These are phyloP conservation scores for Motacilla alba DNA, from an alignment of 2,113 vertebrate species.

Conservation along the genomic window DNA sequence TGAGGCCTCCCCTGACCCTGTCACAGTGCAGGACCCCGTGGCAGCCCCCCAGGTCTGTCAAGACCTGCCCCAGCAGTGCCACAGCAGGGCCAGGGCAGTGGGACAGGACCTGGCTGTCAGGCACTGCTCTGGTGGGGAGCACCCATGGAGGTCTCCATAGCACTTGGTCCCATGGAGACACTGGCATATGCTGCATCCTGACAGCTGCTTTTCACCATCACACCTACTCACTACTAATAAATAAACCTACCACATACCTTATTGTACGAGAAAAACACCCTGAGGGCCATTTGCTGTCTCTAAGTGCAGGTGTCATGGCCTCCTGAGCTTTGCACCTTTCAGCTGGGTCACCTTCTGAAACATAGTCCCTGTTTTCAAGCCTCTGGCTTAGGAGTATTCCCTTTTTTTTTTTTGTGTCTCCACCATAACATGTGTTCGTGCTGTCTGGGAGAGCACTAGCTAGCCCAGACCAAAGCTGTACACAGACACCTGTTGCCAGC, in stretches of 20 bases:
- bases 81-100: background rate
- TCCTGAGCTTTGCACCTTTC: rapidly evolving
- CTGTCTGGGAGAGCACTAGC: background rate
- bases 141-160: rapidly evolving
- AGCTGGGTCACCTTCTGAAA: background rate
- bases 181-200: background rate
- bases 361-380: rapidly evolving
- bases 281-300: rapidly evolving
- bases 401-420: background rate
- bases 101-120: background rate
- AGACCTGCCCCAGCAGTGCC: rapidly evolving
- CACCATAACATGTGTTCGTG: background rate
- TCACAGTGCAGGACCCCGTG: rapidly evolving
- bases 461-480: background rate
- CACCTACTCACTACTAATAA: background rate
- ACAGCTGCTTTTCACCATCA: background rate
- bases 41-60: background rate
- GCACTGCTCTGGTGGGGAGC: background rate
- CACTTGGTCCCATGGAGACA: background rate
- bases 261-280: background rate
- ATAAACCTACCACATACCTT: background rate
- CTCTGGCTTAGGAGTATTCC: background rate
- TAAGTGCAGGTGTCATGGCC: background rate
- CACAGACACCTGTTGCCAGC: background rate
- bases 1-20: rapidly evolving